These are phyloP conservation scores for Icerya purchasi DNA, from an alignment of 2,888 invertebrate species.

Conservation along the genomic window DNA sequence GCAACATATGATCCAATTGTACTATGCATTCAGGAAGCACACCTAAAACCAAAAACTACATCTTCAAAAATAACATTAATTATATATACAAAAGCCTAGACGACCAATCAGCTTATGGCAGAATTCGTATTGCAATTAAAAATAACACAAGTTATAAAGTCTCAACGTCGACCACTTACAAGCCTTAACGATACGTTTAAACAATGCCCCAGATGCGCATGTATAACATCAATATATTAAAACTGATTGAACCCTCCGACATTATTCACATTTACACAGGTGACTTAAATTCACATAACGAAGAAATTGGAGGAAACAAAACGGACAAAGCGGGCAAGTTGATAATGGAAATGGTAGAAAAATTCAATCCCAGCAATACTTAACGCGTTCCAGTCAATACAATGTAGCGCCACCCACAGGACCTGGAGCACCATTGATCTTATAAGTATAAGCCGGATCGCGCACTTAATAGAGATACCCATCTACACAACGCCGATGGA, in stretches of 20 bases:
- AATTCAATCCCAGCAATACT: not conserved
- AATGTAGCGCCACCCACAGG: not conserved
- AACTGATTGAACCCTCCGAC: not conserved
- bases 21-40: too few species aligned
- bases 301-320: not conserved
- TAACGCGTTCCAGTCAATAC: not conserved
- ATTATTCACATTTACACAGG: not conserved
- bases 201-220: too few species aligned
- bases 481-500: not conserved
- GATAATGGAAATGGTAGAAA: not conserved
- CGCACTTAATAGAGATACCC: not conserved
- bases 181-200: too few species aligned
- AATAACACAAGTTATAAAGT: too few species aligned
- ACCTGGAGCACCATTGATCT: not conserved
- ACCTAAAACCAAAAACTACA: too few species aligned
- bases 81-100: too few species aligned
- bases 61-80: too few species aligned
- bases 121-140: too few species aligned
- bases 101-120: too few species aligned
- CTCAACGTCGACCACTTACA: too few species aligned
- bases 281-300: not conserved
- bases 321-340: not conserved
- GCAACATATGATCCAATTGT: too few species aligned
- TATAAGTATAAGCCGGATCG: not conserved
- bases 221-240: too few species aligned